Evolutionary conservation across 2,888 invertebrate species (phyloP), one percentile per base, ranked within the genome.

Genomic region (Ophion obscuratus): DNA sequence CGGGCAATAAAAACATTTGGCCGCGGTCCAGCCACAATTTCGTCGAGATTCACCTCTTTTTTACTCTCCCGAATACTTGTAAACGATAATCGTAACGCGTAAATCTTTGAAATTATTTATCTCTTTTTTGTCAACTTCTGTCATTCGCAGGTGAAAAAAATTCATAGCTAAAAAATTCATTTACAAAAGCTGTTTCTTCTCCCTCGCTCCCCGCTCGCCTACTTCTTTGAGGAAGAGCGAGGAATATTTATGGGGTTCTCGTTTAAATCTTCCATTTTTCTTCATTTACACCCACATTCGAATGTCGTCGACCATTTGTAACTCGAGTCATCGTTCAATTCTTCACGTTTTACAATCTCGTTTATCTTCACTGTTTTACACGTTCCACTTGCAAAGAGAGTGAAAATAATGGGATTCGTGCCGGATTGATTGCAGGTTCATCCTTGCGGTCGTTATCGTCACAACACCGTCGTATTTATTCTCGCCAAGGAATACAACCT

Each of bases 391-490:
- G 47, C 47, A 11, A 47, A 4, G 24, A 53, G 20, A 20, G 14
- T 57, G 7, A 7, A 44, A 68, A 14, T 80, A 57, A 76, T 31
- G 27, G 11, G 31, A 4, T 31, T 3, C 31, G 59, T 77, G 53
- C n/a, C 74, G 74, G 53, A 76, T 83, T 87, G 59, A 87, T 93
- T 93, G n/a, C 95, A 98, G 98, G 98, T 98, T 85, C 99, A 99
- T 94, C 99, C 99, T 2, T 99, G 99, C 94, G 99, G 99, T 86
- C 96, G 99, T 92, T 99, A 99, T 95, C 96, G 99, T 78, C 98
- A 99, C 95, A 99, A 99, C 95, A 98, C 99, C 9, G 97, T 99
- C 88, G 97, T 98, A 81, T 99, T 98, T 94, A 99, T 99, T 92
- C 96, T 99, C 92, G 98, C 98, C 90, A 99, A 99, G 95, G 99